Evolutionary conservation across 1,140 invertebrate species (phyloP).

Genomic region (Ganaspis sp.): DNA sequence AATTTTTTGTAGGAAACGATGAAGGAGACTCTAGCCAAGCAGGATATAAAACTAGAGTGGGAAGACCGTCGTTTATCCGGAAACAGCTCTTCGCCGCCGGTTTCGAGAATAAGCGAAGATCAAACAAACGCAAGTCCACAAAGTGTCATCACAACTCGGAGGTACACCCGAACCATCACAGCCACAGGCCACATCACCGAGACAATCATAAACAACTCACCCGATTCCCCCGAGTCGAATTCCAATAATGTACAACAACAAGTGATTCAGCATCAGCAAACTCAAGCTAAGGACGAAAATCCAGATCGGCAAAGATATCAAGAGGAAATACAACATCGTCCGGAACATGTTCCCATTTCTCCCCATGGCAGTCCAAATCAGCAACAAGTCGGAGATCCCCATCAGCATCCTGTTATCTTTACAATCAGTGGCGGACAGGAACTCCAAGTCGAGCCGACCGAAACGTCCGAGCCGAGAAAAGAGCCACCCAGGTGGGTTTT

Average conservation of each 20-base stretch:
- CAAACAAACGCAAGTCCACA: conserved; percentile 57
- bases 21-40: conserved; percentile 70
- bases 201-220: conserved; percentile 66
- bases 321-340: conserved; percentile 52
- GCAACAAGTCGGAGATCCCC: conserved; percentile 51
- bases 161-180: conserved; percentile 79
- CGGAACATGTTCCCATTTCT: conserved; percentile 63
- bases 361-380: conserved; percentile 61
- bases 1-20: conserved; percentile 66
- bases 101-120: conserved; percentile 51
- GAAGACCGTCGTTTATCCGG: conserved; percentile 59
- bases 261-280: conserved; percentile 59
- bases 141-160: conserved; percentile 78
- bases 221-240: conserved; percentile 64
- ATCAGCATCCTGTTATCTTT: conserved; percentile 67
- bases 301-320: conserved; percentile 52
- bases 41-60: conserved; percentile 73
- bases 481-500: conserved; percentile 65
- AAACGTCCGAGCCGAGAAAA: conserved; percentile 60
- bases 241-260: conserved; percentile 57
- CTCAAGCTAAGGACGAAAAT: conserved; percentile 48
- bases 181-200: conserved; percentile 79
- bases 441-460: conserved; percentile 57
- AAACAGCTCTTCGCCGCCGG: conserved; percentile 58
- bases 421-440: conserved; percentile 61